Percentiles rank a stretch among this genome's conserved stretches.
phyloP scores from a whole-genome alignment of 2,888 invertebrate species.

The Heliconius aoede region DNA sequence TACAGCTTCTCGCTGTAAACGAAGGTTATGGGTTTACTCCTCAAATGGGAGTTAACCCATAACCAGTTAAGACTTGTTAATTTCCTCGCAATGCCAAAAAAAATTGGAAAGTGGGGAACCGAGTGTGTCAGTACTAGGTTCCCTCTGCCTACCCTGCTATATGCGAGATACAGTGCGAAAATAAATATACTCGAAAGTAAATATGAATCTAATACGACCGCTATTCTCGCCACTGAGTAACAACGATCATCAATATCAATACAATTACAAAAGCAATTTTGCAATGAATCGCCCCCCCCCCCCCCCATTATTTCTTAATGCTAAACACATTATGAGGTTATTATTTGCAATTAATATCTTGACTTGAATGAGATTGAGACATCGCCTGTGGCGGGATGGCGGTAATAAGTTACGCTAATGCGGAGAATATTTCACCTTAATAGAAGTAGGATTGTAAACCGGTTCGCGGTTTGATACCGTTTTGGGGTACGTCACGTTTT shows the following conservation, averaged over 20 bases:
- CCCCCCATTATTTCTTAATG: constrained; percentile 22
- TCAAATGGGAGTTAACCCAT: no score
- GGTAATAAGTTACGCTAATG: constrained; percentile 72
- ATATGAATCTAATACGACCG: background rate
- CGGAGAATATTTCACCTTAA: constrained; percentile 72
- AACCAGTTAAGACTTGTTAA: no score
- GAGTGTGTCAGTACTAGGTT: no score
- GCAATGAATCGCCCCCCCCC: constrained; percentile 5
- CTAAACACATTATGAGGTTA: constrained; percentile 37
- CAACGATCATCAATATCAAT: background rate
- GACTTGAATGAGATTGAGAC: constrained; percentile 58
- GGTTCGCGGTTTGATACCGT: constrained; percentile 55
- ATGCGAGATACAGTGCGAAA: no score
- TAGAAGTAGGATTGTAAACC: constrained; percentile 65
- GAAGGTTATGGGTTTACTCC: no score
- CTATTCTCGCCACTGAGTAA: background rate
- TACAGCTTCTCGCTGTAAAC: no score
- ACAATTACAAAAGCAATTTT: constrained; percentile 25
- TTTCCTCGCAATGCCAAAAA: no score
- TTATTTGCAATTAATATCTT: constrained; percentile 47
- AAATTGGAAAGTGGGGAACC: no score
- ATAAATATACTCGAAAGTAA: background rate
- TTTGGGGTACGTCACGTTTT: constrained; percentile 41
- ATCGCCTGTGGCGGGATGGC: constrained; percentile 56
- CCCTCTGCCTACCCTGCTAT: no score